phyloP scores from a whole-genome alignment of 2,888 invertebrate genomes.

The Frankliniella intonsa region DNA sequence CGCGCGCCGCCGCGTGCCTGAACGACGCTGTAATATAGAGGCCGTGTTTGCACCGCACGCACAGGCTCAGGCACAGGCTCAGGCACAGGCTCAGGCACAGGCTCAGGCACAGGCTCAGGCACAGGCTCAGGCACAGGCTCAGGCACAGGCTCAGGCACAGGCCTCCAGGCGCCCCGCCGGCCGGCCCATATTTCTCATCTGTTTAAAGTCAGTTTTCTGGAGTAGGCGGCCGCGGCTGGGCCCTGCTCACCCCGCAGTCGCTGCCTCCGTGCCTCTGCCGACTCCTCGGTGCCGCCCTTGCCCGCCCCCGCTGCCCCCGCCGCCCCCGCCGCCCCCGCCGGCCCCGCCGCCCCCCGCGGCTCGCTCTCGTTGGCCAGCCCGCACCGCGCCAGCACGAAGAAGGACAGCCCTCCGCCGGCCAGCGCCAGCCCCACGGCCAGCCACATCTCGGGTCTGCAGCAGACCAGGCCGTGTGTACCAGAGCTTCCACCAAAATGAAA shows the following conservation, averaged over 20 bases:
- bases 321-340: background rate
- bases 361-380: background rate
- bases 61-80: too few species aligned
- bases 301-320: background rate
- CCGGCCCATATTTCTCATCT: too few species aligned
- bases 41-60: background rate
- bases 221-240: too few species aligned
- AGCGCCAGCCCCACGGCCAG: conserved; percentile 18
- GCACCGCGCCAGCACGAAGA: conserved; percentile 12
- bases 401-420: background rate
- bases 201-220: too few species aligned
- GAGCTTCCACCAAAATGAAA: too few species aligned
- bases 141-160: too few species aligned
- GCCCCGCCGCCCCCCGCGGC: background rate
- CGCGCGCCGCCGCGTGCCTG: background rate
- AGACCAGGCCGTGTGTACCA: background rate
- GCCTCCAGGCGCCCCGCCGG: too few species aligned
- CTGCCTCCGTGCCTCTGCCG: background rate
- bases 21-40: background rate
- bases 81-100: too few species aligned
- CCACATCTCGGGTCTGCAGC: conserved; percentile 1
- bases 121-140: too few species aligned
- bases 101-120: too few species aligned
- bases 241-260: background rate
- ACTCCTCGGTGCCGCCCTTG: background rate